A percentile compares a stretch with the other conserved stretches of the same genome.
Conservation (phyloP, 2,888 invertebrate species). For the Erpobdella octoculata region DNA sequence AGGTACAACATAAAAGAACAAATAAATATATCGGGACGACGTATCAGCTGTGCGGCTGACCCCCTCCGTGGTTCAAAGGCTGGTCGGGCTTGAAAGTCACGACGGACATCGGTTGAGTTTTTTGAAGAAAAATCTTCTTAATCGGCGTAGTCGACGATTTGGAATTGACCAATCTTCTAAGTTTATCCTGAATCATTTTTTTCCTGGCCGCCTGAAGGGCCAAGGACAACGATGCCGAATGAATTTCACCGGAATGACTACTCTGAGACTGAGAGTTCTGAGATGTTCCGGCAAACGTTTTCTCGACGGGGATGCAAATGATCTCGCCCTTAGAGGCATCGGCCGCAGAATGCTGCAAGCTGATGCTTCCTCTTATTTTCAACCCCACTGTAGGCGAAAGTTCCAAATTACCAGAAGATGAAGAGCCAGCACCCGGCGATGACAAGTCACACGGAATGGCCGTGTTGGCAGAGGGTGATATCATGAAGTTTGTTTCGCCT, state of each 20-base stretch:
- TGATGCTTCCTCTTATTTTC: neutral
- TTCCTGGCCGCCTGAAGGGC: neutral
- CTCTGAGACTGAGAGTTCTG: too few species aligned
- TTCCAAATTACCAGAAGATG: neutral
- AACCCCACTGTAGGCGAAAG: neutral
- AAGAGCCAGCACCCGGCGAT: neutral
- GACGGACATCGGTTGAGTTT: neutral
- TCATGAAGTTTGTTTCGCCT: neutral
- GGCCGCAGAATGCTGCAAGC: neutral
- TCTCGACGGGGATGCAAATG: too few species aligned
- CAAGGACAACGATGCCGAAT: neutral
- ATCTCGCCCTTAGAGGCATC: neutral
- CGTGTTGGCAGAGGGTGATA: conserved; percentile 9
- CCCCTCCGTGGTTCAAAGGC: neutral
- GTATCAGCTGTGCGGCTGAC: too few species aligned
- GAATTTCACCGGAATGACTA: too few species aligned
- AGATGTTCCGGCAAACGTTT: too few species aligned
- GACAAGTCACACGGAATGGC: neutral
- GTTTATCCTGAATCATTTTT: neutral
- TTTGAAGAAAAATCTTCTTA: neutral
- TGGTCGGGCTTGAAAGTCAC: neutral
- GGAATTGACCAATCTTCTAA: neutral
- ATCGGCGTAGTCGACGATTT: neutral
- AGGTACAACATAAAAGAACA: too few species aligned
- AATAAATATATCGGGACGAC: too few species aligned